Percentiles rank a stretch among this genome's conserved stretches.
Conservation (phyloP, 2,888 invertebrate genomes). For the Eupithecia inturbata region DNA sequence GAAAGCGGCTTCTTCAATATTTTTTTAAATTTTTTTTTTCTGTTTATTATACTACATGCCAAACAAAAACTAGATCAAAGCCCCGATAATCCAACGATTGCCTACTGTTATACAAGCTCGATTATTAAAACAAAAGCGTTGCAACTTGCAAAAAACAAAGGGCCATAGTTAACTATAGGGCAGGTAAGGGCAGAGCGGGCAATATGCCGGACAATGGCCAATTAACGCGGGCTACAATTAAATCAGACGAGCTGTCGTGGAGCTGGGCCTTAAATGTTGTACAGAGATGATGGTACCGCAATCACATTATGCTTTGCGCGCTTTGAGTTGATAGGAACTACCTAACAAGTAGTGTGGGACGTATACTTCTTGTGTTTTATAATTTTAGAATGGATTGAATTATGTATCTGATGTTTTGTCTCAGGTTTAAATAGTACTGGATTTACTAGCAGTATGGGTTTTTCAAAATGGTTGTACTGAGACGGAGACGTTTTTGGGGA, state of each 20-base stretch:
- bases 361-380: neutral
- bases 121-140: constrained; percentile 44
- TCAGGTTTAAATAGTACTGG: neutral
- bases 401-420: neutral
- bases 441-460: too few relatives aligned
- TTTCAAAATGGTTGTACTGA: neutral
- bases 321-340: neutral
- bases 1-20: neutral
- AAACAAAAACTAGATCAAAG: constrained; percentile 6
- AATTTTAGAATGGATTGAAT: neutral
- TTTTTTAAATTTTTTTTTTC: too few relatives aligned
- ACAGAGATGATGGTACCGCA: constrained; percentile 44
- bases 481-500: neutral
- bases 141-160: constrained; percentile 52
- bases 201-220: constrained; percentile 64
- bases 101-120: constrained; percentile 24
- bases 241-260: constrained; percentile 58
- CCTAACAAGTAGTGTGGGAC: too few relatives aligned
- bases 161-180: constrained; percentile 48
- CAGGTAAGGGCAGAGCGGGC: constrained; percentile 51
- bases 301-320: neutral
- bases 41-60: too few relatives aligned
- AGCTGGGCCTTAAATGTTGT: constrained; percentile 42
- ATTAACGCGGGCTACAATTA: constrained; percentile 66
- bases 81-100: constrained; percentile 23